Base-by-base conservation (phyloP, 2,888 invertebrate genomes). In the Morpho achilles region DNA sequence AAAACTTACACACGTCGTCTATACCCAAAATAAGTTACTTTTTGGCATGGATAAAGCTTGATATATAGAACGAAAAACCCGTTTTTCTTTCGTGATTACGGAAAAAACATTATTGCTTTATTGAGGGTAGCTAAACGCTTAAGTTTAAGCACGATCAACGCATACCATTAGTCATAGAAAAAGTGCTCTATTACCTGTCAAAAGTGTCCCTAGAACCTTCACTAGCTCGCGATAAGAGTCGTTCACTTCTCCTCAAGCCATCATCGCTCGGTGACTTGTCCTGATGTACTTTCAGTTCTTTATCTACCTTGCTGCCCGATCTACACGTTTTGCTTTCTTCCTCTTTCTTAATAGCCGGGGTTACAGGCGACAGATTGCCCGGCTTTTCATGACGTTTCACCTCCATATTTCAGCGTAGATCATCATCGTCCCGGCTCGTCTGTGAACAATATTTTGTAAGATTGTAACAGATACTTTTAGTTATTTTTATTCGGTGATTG, bases 341-440 rank as follows among this genome's bases (percentile, higher is more conserved):
- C 62, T 87, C 87, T 65, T 77, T 69, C 62, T 79, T 84, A 52
- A 78, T 66, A 57, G 76, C 69, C 64, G 75, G 76, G 70, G 77
- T 84, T 61, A 84, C 77, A 61, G 89, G 89, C 70, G 89, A 88
- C 63, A 86, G 69, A 70, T 78, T 89, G 80, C 87, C 87, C 69
- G 86, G 72, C 75, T 86, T 87, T 53, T 88, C 89, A 70, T 77
- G 76, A 69, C 82, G 85, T 74, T 88, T 90, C 84, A 90, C 74
- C 87, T 90, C 89, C 89, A 89, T 88, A 79, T 80, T 80, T 79
- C 72, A 59, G 67, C 69, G 61, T 71, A 71, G 67, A 66, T 64
- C 70, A 72, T 78, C 87, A 85, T 89, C 73, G 68, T 82, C 72
- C 68, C 72, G 65, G 74, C 62, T 65, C 40, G 55, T 47, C 61